Evolutionary conservation across 2,797 vertebrate genomes (phyloP).

Genomic region (Momotus momota): DNA sequence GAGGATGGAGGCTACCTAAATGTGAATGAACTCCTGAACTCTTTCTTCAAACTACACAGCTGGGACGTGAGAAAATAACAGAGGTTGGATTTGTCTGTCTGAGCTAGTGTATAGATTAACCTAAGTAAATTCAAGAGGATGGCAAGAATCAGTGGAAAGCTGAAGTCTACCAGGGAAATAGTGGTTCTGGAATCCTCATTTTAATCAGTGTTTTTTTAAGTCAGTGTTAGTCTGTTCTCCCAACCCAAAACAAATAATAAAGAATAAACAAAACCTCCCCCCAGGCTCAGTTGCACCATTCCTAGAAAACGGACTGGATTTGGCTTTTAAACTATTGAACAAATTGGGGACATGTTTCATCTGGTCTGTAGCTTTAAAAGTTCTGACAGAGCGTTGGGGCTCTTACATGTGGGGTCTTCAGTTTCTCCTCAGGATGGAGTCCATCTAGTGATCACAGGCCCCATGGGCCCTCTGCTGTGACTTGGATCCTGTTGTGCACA

Average conservation of each 20-base stretch:
- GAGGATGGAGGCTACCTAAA: background rate
- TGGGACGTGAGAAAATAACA: background rate
- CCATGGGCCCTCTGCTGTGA: background rate
- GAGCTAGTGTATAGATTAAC: background rate
- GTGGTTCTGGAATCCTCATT: accelerated
- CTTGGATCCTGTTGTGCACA: background rate
- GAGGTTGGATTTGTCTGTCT: background rate
- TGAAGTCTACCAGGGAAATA: background rate
- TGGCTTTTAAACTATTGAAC: background rate
- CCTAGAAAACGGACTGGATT: background rate
- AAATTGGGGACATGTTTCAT: background rate
- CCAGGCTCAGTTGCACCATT: background rate
- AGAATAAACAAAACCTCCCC: background rate
- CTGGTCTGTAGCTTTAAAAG: background rate
- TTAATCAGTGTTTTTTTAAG: background rate
- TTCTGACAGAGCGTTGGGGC: background rate
- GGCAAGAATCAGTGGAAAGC: background rate
- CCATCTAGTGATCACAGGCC: background rate
- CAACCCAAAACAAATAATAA: background rate
- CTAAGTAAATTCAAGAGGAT: background rate
- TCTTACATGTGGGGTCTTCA: accelerated
- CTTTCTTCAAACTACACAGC: background rate
- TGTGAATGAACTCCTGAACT: background rate
- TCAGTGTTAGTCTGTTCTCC: accelerated
- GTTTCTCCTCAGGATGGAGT: background rate